Base-by-base conservation (phyloP, 2,888 invertebrate species). In the Dicyrtomina minuta region DNA sequence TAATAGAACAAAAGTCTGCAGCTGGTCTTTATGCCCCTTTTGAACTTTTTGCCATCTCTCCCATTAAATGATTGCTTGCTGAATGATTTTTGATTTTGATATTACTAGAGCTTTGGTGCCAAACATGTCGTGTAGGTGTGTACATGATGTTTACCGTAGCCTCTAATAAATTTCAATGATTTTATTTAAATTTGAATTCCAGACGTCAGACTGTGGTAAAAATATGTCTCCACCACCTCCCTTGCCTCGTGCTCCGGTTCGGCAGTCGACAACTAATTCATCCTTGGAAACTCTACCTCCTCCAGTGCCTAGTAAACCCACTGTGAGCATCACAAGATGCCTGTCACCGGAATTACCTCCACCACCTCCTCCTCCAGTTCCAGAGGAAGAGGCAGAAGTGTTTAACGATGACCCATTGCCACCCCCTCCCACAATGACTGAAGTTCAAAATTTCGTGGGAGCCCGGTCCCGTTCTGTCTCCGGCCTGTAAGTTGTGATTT, bases 371-470 rank as follows among this genome's bases (percentile, higher is more conserved):
- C 85, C 86, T 1, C 75, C 75, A 2, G 85, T 86, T 39, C 81
- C 85, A 13, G 87, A 87, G 75, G 84, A 85, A 8, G 87, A 86
- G 76, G 84, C 85, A 71, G 87, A 87, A 77, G 85, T 86, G 20
- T 81, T 86, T 71, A 83, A 84, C 76, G 88, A 88, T 78, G 88
- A 88, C 76, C 88, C 88, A 8, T 81, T 88, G 68, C 88, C 88
- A 12, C 88, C 88, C 3, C 88, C 88, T 3, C 88, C 88, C 58
- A 72, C 74, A 15, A 73, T 75, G 10, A 75, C 61, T 49, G 77
- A 78, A 72, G 75, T 76, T 46, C 68, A 73, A 43, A 73, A 70
- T 60, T 68, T 75, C 17, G 68, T 75, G 51, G 74, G 75, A 60
- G 65, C 74, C 67, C 74, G 75, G 56, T 73, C 76, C 51, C 73